These are phyloP conservation scores for Bryconaethiops microstoma DNA, from an alignment of 2,797 vertebrate species.

Conservation along the genomic window DNA sequence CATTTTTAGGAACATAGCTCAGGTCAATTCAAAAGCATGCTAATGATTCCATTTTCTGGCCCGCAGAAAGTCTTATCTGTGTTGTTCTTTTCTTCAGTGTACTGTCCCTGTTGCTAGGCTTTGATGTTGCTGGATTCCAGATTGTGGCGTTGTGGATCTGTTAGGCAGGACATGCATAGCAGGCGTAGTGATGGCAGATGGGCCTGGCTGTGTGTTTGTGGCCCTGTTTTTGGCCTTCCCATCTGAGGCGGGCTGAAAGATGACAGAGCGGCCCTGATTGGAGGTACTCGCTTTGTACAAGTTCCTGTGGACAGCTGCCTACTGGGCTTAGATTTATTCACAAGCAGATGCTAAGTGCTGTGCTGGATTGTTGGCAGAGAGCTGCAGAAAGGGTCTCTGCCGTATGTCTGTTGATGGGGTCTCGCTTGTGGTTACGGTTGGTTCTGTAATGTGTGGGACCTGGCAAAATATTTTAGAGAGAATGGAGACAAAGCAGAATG, in stretches of 20 bases:
- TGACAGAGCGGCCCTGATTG: constrained; percentile 14
- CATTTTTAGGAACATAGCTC: not conserved
- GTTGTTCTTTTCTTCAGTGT: not conserved
- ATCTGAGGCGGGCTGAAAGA: constrained; percentile 52
- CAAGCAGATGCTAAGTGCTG: constrained; percentile 72
- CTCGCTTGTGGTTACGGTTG: constrained; percentile 25
- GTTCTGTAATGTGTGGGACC: constrained; percentile 6
- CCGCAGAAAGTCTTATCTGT: constrained; percentile 3
- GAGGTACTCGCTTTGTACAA: constrained; percentile 68
- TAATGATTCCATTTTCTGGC: constrained; percentile 38
- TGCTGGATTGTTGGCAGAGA: constrained; percentile 23
- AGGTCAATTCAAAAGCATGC: constrained; percentile 7
- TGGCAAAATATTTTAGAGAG: constrained; percentile 20
- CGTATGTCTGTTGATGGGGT: constrained; percentile 18
- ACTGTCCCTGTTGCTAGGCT: constrained; percentile 40
- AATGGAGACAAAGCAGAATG: constrained; percentile 7
- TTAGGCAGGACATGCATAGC: constrained; percentile 43
- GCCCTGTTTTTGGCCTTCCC: constrained; percentile 47
- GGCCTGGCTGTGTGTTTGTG: constrained; percentile 33
- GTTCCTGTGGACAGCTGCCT: constrained; percentile 81
- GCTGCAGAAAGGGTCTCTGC: constrained; percentile 52
- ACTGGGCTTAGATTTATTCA: constrained; percentile 74
- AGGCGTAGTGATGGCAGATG: constrained; percentile 48
- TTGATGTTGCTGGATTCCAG: constrained; percentile 43
- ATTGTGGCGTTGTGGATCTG: constrained; percentile 19